Percentiles rank a stretch among this genome's conserved stretches.
Evolutionary conservation across 2,888 invertebrate genomes (phyloP).

Genomic region (Cacoxenus indagator): DNA sequence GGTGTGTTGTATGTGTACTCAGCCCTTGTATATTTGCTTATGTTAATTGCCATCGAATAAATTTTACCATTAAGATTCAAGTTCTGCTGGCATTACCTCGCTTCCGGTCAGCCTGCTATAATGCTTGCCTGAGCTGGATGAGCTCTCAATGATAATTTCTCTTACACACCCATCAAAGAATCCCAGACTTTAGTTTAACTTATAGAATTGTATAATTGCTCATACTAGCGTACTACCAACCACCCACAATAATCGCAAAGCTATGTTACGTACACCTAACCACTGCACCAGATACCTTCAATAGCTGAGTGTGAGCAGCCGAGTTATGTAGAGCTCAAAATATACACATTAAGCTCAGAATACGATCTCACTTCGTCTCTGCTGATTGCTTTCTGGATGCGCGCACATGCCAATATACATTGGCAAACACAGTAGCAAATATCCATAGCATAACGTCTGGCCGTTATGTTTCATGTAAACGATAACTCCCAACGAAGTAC

Average conservation of each 20-base stretch:
- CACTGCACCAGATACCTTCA: constrained; percentile 26
- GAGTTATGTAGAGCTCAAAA: too few species aligned
- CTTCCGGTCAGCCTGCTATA: too few species aligned
- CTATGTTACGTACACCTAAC: constrained; percentile 57
- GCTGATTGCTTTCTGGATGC: constrained; percentile 55
- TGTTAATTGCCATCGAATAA: constrained; percentile 69
- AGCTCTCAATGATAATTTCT: constrained; percentile 57
- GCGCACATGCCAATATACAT: constrained; percentile 62
- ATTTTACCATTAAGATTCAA: constrained; percentile 66
- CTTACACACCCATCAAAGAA: constrained; percentile 38
- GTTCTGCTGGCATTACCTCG: constrained; percentile 48
- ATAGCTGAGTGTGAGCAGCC: too few species aligned
- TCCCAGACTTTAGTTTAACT: constrained; percentile 15
- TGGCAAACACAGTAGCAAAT: constrained; percentile 48
- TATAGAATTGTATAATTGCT: constrained; percentile 44
- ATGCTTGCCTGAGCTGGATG: not conserved
- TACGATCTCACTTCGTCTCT: constrained; percentile 9
- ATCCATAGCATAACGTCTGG: not conserved
- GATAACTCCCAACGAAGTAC: constrained; percentile 48
- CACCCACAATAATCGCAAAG: constrained; percentile 4
- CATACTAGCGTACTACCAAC: too few species aligned
- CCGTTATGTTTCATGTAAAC: constrained; percentile 3
- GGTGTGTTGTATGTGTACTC: not conserved
- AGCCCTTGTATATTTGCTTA: constrained; percentile 65
- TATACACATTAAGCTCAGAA: constrained; percentile 6